Base-by-base conservation (phyloP, 37 sponge, comb jelly and placozoan species). In the Hexactinellida sp. region DNA sequence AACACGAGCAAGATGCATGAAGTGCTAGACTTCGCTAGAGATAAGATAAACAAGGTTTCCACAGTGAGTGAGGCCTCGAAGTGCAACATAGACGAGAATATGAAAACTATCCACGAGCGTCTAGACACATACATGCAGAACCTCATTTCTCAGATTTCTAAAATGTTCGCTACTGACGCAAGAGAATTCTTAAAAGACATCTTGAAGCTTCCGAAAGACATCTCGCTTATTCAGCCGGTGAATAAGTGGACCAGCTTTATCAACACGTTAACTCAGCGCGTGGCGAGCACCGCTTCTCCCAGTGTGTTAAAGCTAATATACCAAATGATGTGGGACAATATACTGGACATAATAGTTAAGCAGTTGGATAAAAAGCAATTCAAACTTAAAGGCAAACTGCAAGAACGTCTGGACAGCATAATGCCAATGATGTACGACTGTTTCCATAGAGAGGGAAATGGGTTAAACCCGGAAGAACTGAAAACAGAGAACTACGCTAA, bases 1-100 rank as follows among this genome's bases (percentile, higher is more conserved):
- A 63, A 63, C 76, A 63, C 76, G 25, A 32, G 76, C 34, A 63
- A 63, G 34, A 63, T 63, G 76, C 76, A 63, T n/a, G 76, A 63
- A 28, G 30, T 63, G 3, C 28, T 63, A 1, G 76, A 63, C 25
- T 32, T 23, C 5, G 76, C 76, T 63, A 63, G 13, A 63, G 76
- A 63, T 3, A 63, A n/a, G 30, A 63, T 63, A 7, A 21, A 23
- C 34, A 63, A 63, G 13, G 76, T 63, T 21, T 63, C 76, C 25
- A 10, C 28, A 63, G 76, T 63, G 34, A 63, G 32, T 32, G 34
- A 63, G 76, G 21, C 76, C 25, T 63, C 76, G 34, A 63, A 32
- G 34, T n/a, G 21, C 34, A 63, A 10, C 28, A 63, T 63, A 25
- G 76, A 63, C 76, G 76, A 63, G 30, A 63, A n/a, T n/a, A 63